Evolutionary conservation across 2,113 vertebrate species (phyloP).

Genomic region (Anguilla rostrata): DNA sequence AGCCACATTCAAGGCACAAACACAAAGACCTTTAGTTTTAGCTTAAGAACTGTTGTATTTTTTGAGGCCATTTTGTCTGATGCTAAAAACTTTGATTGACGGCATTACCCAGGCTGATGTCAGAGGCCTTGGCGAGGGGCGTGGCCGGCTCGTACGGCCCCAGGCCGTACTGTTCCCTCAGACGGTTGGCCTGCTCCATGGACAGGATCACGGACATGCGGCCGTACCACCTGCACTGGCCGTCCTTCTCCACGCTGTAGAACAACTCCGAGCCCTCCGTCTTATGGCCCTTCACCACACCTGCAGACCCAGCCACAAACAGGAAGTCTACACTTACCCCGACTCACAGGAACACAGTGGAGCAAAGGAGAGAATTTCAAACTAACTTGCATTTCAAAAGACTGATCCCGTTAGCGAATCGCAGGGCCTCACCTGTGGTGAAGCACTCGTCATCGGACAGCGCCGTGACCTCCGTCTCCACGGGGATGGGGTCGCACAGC

Average conservation of each 20-base stretch:
- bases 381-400: neutral
- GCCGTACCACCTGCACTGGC: slow-evolving; percentile 87
- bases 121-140: slow-evolving; percentile 86
- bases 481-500: slow-evolving; percentile 91
- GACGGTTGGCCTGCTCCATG: slow-evolving; percentile 87
- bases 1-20: neutral
- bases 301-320: slow-evolving; percentile 57
- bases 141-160: slow-evolving; percentile 85
- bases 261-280: slow-evolving; percentile 83
- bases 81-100: neutral
- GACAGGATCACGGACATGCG: slow-evolving; percentile 88
- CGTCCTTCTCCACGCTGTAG: slow-evolving; percentile 90
- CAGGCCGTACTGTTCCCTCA: slow-evolving; percentile 90
- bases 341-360: neutral
- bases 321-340: neutral
- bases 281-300: slow-evolving; percentile 85
- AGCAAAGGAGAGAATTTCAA: neutral
- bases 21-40: neutral
- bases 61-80: neutral
- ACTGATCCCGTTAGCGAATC: too few species aligned
- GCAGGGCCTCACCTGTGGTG: slow-evolving; percentile 77
- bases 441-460: slow-evolving; percentile 95
- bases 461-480: slow-evolving; percentile 93
- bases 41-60: neutral
- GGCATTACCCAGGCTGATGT: slow-evolving; percentile 90